phyloP scores from a whole-genome alignment of 2,888 invertebrate species.

The Drosophila sordidula region DNA sequence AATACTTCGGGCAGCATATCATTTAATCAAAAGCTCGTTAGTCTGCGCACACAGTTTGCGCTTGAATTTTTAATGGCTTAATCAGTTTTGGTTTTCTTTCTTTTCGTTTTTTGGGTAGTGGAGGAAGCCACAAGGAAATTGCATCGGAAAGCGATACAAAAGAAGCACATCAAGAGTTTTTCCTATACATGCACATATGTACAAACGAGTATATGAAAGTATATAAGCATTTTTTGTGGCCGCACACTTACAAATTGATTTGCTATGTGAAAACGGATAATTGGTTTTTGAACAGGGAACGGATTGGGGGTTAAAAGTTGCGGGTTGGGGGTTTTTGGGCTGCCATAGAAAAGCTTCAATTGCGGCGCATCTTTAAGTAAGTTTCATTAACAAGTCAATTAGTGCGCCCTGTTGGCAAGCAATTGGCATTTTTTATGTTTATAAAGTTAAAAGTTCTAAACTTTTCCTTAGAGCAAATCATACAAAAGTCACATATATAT shows the following conservation, averaged over 20 bases:
- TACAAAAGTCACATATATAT: too few relatives aligned
- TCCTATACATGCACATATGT: conserved; percentile 17
- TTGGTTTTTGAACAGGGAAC: conserved; percentile 46
- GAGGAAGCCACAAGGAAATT: conserved; percentile 57
- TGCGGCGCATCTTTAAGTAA: conserved; percentile 29
- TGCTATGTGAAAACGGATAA: conserved; percentile 55
- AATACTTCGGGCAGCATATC: conserved; percentile 47
- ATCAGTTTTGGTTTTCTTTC: conserved; percentile 53
- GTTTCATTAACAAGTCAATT: conserved; percentile 54
- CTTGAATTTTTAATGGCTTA: conserved; percentile 73
- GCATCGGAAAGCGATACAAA: conserved; percentile 63
- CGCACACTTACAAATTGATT: conserved; percentile 60
- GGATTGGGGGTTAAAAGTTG: not conserved
- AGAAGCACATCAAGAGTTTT: conserved; percentile 56
- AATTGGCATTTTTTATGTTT: conserved; percentile 22
- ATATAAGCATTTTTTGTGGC: conserved; percentile 26
- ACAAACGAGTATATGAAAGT: not conserved
- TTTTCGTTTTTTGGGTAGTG: conserved; percentile 22
- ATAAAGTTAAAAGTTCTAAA: not conserved
- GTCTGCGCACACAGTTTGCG: conserved; percentile 69
- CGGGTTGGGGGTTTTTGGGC: not conserved
- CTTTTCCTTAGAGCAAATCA: not conserved
- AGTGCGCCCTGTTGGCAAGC: conserved; percentile 36
- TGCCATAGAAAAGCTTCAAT: conserved; percentile 47
- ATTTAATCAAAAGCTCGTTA: conserved; percentile 73